A percentile compares a stretch with the other conserved stretches of the same genome.
Evolutionary conservation across 2,113 vertebrate species (phyloP).

Genomic region (Sebastes fasciatus): DNA sequence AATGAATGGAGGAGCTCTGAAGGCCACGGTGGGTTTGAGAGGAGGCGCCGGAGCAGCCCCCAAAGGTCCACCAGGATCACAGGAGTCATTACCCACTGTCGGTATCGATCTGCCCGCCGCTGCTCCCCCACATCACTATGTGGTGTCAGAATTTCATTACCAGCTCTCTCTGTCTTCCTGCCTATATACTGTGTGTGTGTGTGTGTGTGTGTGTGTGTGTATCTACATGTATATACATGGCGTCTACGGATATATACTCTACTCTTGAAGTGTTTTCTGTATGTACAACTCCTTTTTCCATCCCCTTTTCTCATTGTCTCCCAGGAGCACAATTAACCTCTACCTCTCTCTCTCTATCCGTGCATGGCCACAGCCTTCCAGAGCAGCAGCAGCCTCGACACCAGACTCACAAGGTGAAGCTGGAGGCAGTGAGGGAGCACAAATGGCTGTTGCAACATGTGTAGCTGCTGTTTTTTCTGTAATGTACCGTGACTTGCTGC

Average conservation of each 20-base stretch:
- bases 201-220: not conserved
- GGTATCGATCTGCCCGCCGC: constrained; percentile 32
- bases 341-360: not conserved
- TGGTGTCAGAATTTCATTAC: constrained; percentile 24
- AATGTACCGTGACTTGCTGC: not conserved
- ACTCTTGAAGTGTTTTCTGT: not conserved
- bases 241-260: not conserved
- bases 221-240: not conserved
- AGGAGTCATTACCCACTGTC: constrained; percentile 53
- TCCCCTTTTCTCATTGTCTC: not conserved
- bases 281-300: not conserved
- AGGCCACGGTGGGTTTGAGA: constrained; percentile 18
- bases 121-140: constrained; percentile 27
- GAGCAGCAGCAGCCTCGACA: not conserved
- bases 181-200: not conserved
- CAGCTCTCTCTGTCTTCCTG: not conserved
- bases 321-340: constrained; percentile 4
- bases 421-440: not conserved
- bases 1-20: constrained; percentile 10
- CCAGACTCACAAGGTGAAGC: not conserved
- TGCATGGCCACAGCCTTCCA: not conserved
- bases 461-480: constrained; percentile 17
- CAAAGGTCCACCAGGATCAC: constrained; percentile 43
- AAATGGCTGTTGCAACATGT: not conserved
- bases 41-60: constrained; percentile 18